phyloP scores from a whole-genome alignment of 2,113 vertebrate genomes.

The Oceanites oceanicus region DNA sequence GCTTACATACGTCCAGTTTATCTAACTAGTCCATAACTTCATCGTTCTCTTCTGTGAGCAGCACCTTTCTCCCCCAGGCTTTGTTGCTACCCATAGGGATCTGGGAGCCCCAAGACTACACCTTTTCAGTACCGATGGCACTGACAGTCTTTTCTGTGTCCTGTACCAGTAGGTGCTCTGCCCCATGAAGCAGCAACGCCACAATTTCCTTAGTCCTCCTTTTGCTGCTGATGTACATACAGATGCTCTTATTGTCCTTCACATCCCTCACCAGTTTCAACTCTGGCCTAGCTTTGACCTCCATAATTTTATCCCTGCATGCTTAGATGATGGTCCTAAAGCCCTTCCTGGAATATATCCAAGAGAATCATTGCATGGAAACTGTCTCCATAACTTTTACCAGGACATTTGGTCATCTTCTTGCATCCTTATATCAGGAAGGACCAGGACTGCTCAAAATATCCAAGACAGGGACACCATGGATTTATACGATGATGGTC shows the following conservation, averaged over 20 bases:
- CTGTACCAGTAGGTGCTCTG: neutral
- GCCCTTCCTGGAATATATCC: neutral
- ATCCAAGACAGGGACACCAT: neutral
- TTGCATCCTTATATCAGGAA: neutral
- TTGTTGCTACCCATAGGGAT: neutral
- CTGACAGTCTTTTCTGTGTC: neutral
- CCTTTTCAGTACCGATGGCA: neutral
- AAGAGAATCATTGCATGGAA: neutral
- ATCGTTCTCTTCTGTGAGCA: neutral
- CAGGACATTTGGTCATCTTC: neutral
- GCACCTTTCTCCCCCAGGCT: neutral
- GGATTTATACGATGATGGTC: rapidly evolving
- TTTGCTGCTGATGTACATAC: neutral
- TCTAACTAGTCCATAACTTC: neutral
- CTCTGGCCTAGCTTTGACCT: neutral
- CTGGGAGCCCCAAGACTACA: neutral
- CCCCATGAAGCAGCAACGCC: neutral
- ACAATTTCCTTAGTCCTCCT: neutral
- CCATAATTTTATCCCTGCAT: neutral
- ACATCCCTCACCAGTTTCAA: neutral
- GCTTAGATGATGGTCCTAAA: neutral
- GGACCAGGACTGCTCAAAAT: neutral
- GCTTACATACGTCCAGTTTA: neutral
- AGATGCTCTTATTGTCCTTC: neutral
- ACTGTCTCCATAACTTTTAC: neutral